Base-by-base conservation (phyloP, 2,797 vertebrate genomes). In the Leuciscus waleckii region DNA sequence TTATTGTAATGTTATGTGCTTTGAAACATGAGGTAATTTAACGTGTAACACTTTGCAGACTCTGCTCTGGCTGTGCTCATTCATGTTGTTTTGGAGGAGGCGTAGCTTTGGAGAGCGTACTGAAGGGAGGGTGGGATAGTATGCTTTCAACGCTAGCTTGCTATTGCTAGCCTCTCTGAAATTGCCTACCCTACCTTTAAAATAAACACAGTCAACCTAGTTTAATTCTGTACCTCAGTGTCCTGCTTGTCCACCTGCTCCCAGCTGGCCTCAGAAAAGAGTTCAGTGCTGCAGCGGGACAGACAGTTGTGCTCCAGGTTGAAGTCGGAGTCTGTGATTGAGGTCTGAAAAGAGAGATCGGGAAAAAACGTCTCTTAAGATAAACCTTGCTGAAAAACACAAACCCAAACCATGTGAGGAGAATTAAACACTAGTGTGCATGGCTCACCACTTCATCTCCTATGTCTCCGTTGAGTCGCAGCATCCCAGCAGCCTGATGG, bases 201-300 rank as follows among this genome's bases (percentile, higher is more conserved):
- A 69, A 39, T 39, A 39, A 69, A 13, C 35, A 21, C n/a, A 19
- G n/a, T 19, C 2, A 10, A 13, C 19, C 29, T 35, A 77, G 51
- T 56, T 21, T 56, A 41, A 7, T 35, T 67, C 43, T 65, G 90
- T 88, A 98, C 98, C 97, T 99, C 97, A 29, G 97, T 96, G 94
- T 99, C 98, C 93, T 97, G 97, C 93, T 97, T 99, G 95, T 99
- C 98, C 95, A 99, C 97, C 96, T 99, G 98, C 89, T 99, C 98
- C 98, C 98, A 99, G 96, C 98, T 99, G 94, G 97, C 95, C 95
- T 99, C 98, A 74, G 98, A 99, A 94, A 99, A 98, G 90, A 98
- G 95, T 95, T 99, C 98, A 84, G 97, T 98, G 95, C 98, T 99
- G 96, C 98, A 99, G 95, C 94, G 97, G 13, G 98, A 99, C 96